A percentile compares a stretch with the other conserved stretches of the same genome.
phyloP scores from a whole-genome alignment of 2,888 invertebrate genomes.

The Caenorhabditis wallacei region DNA sequence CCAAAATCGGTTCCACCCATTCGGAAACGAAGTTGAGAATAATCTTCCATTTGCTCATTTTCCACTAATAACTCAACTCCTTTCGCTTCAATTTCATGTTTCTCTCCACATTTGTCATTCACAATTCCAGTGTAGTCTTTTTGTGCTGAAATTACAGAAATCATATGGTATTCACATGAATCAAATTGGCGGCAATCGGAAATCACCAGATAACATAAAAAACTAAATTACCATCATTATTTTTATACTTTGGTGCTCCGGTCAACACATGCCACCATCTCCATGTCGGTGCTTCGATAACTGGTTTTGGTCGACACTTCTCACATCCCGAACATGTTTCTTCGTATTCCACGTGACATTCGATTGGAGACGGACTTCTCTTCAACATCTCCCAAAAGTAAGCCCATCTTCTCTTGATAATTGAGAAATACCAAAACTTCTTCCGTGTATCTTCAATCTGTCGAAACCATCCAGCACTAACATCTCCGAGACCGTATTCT shows the following conservation, averaged over 20 bases:
- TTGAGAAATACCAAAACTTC: constrained; percentile 81
- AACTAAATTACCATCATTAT: constrained; percentile 47
- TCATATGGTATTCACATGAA: neutral
- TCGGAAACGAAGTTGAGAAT: constrained; percentile 61
- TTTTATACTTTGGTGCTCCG: constrained; percentile 69
- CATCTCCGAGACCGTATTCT: constrained; percentile 65
- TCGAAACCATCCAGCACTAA: constrained; percentile 80
- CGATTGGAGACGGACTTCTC: constrained; percentile 70
- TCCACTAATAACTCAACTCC: constrained; percentile 66
- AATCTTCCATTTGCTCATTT: constrained; percentile 63
- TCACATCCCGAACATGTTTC: constrained; percentile 79
- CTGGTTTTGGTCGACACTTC: constrained; percentile 70
- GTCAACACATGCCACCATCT: constrained; percentile 77
- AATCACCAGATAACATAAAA: neutral
- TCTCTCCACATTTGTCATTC: constrained; percentile 72
- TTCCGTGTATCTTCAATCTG: constrained; percentile 79
- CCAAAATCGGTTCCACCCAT: constrained; percentile 62
- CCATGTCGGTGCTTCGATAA: constrained; percentile 65
- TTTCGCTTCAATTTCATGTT: constrained; percentile 44
- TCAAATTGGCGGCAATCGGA: neutral
- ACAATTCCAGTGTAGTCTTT: constrained; percentile 70
- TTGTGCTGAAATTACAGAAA: constrained; percentile 12
- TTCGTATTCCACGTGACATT: constrained; percentile 70
- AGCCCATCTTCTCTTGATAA: constrained; percentile 74
- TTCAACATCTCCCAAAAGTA: constrained; percentile 82